Evolutionary conservation across 2,113 vertebrate species (phyloP).

Genomic region (Tringa solitaria): DNA sequence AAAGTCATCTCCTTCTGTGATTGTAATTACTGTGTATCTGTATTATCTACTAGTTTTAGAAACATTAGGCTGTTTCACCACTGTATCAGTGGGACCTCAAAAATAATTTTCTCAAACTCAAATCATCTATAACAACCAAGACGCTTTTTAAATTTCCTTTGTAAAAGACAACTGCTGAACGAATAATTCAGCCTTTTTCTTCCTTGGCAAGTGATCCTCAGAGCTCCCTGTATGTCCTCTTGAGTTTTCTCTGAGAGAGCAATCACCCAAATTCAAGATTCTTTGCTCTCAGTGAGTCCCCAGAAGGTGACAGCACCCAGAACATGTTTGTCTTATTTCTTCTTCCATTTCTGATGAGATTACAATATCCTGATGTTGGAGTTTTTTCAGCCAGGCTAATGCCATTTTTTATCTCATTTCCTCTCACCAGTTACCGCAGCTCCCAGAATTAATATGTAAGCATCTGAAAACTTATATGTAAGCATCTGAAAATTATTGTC

Average conservation of each 20-base stretch:
- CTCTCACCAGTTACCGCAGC: background rate
- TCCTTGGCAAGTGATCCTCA: background rate
- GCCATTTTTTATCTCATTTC: background rate
- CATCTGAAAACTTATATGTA: background rate
- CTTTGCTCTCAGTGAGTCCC: background rate
- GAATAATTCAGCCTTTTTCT: background rate
- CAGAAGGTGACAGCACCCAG: background rate
- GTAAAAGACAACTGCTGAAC: background rate
- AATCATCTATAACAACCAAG: background rate
- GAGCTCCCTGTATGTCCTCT: background rate
- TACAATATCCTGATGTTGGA: background rate
- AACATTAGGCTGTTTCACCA: background rate
- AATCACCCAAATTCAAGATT: background rate
- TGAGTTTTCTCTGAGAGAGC: background rate
- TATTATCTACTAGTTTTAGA: background rate
- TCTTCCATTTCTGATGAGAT: background rate
- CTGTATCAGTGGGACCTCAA: background rate
- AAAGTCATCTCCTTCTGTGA: background rate
- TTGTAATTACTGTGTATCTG: background rate
- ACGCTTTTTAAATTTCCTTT: background rate
- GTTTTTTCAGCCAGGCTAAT: background rate
- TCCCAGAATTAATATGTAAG: background rate
- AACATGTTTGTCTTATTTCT: background rate
- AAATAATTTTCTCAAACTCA: background rate
- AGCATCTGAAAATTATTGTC: background rate